phyloP scores from a whole-genome alignment of 1,140 invertebrate genomes.

The Drosophila nigromelanica region DNA sequence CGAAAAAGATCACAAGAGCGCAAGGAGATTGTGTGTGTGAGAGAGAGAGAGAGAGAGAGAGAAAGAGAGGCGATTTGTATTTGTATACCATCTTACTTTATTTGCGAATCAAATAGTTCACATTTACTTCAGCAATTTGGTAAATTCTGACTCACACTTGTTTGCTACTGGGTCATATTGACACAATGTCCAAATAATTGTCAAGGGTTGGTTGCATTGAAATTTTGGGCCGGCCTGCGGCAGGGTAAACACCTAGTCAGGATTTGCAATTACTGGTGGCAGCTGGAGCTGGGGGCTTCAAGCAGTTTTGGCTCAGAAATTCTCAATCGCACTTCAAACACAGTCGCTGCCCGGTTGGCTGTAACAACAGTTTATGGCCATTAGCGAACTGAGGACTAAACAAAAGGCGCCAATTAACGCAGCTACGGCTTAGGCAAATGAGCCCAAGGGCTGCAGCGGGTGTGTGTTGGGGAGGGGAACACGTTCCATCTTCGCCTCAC shows the following conservation, averaged over 20 bases:
- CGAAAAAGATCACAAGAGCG: no score
- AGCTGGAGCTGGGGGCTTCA: background rate
- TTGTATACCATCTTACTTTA: background rate
- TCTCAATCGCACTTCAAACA: constrained; percentile 76
- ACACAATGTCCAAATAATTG: constrained; percentile 9
- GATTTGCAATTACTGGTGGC: constrained; percentile 53
- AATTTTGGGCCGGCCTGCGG: constrained; percentile 15
- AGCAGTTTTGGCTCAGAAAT: constrained; percentile 48
- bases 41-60: background rate
- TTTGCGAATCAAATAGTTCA: background rate
- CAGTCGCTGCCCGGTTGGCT: constrained; percentile 16
- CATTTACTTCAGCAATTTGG: background rate
- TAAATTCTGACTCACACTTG: background rate
- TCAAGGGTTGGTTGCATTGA: constrained; percentile 20
- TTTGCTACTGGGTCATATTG: constrained; percentile 19
- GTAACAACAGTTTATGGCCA: constrained; percentile 58
- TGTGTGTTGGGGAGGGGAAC: background rate
- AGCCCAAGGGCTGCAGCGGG: constrained; percentile 31
- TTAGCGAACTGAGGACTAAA: constrained; percentile 68
- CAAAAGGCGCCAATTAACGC: constrained; percentile 79
- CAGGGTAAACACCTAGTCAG: constrained; percentile 40
- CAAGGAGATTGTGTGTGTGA: no score
- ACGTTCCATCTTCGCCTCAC: constrained; percentile 33
- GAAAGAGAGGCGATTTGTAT: background rate
- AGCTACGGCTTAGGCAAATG: constrained; percentile 57